These are phyloP conservation scores for Silurus glanis DNA, from an alignment of 2,113 vertebrate genomes.

Conservation along the genomic window DNA sequence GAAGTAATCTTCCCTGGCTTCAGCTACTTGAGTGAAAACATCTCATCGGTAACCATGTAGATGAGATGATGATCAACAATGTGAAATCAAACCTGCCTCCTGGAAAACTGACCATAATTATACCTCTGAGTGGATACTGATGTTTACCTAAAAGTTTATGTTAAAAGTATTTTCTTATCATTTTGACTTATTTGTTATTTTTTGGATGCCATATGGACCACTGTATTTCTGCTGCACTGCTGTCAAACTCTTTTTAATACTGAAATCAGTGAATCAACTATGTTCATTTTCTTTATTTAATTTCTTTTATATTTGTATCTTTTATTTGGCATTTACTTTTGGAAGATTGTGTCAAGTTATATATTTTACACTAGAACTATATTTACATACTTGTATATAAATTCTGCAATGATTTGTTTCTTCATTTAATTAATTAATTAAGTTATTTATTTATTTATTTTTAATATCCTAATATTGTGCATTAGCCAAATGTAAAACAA, in stretches of 20 bases:
- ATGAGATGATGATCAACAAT: slow-evolving; percentile 1
- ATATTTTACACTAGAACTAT: not conserved
- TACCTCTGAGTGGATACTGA: slow-evolving; percentile 19
- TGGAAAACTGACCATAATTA: not conserved
- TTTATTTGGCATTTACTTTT: not conserved
- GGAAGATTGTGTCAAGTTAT: not conserved
- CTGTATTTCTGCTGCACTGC: slow-evolving; percentile 23
- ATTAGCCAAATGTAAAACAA: not conserved
- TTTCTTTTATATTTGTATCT: not conserved
- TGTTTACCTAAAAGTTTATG: slow-evolving; percentile 13
- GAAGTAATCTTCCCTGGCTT: slow-evolving; percentile 69
- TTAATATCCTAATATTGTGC: not conserved
- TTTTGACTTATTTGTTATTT: not conserved
- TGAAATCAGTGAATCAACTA: not conserved
- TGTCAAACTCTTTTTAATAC: slow-evolving; percentile 13
- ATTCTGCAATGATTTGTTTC: not conserved
- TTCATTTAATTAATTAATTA: not conserved
- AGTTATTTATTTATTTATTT: not conserved
- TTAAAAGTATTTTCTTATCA: not conserved
- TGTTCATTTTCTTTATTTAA: not conserved
- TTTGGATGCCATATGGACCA: slow-evolving; percentile 45
- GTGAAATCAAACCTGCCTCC: not conserved
- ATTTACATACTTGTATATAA: not conserved
- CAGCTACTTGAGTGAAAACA: slow-evolving; percentile 63
- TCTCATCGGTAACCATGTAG: slow-evolving; percentile 10